Evolutionary conservation across 1,140 invertebrate species (phyloP), one percentile per base, ranked within the genome.

Genomic region (Lasioglossum albipes): DNA sequence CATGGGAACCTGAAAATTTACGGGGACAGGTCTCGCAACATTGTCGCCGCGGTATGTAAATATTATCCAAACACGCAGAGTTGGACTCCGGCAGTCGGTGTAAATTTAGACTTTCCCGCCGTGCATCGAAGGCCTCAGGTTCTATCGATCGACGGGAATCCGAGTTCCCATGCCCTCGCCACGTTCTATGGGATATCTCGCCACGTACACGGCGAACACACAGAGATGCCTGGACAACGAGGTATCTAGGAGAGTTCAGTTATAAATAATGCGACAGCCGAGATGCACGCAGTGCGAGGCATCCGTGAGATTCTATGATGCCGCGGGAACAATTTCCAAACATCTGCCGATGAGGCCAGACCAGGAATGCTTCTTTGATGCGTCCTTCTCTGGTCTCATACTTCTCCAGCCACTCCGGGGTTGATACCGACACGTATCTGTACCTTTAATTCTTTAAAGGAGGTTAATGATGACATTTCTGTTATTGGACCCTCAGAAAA

Each of bases 31-130:
- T 59, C 18, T 12, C 12, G 59, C 69, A 31, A 54, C 69, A 22
- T 41, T 72, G 68, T 65, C 49, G 76, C 70, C 20, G 45, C 45
- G 9, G 70, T 41, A 66, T 74, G 77, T 79, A 79, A 79, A 79
- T 79, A 71, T 74, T 74, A 79, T 79, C 71, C 77, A 79, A 79
- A 79, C 77, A 73, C 61, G 59, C 59, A 42, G 45, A 62, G 69
- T 66, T 64, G 77, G 65, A 65, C 59, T 79, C 62, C 70, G 70
- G 49, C 62, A 57, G 49, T 66, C 45, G 77, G 70, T 79, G 52
- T 78, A 78, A 78, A 78, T 78, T 72, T 78, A 78, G 68, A 78
- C 57, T 61, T 59, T 71, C 41, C 4, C 31, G 18, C 22, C 75
- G 36, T 36, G 68, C 75, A 9, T 59, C 57, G 75, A 64, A 72